Conservation (phyloP, 2,113 vertebrate species). For the Ramphastos sulfuratus region DNA sequence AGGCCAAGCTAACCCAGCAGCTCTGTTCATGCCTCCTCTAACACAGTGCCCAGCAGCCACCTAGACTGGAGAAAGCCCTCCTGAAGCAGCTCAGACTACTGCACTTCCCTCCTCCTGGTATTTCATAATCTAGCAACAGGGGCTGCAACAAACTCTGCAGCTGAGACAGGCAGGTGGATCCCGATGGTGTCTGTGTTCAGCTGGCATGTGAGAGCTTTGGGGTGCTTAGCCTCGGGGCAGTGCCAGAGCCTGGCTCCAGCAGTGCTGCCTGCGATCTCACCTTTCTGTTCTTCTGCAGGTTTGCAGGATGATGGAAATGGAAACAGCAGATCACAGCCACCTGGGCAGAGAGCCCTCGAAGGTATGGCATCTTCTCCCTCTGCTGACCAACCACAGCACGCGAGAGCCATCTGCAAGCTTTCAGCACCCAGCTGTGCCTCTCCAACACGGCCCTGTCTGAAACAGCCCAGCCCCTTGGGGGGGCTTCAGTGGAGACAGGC, state of each 20-base stretch:
- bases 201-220: not conserved
- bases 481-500: rapidly evolving
- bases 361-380: slow-evolving; percentile 46
- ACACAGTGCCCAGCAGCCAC: not conserved
- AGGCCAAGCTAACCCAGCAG: not conserved
- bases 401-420: not conserved
- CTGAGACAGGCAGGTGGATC: not conserved
- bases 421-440: not conserved
- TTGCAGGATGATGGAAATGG: slow-evolving; percentile 43
- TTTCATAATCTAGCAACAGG: not conserved
- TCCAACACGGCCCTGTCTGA: rapidly evolving
- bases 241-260: not conserved
- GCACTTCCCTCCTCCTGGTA: not conserved
- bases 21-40: not conserved
- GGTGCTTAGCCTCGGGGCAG: not conserved
- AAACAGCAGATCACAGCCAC: slow-evolving; percentile 51
- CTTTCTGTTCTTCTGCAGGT: not conserved
- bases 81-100: not conserved
- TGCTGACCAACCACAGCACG: rapidly evolving
- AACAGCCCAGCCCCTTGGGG: not conserved
- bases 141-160: not conserved
- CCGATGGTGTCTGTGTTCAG: not conserved
- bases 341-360: not conserved
- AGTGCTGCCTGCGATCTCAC: not conserved
- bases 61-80: not conserved